Evolutionary conservation across 2,113 vertebrate species (phyloP), one percentile per base, ranked within the genome.

Genomic region (Copsychus sechellarum): DNA sequence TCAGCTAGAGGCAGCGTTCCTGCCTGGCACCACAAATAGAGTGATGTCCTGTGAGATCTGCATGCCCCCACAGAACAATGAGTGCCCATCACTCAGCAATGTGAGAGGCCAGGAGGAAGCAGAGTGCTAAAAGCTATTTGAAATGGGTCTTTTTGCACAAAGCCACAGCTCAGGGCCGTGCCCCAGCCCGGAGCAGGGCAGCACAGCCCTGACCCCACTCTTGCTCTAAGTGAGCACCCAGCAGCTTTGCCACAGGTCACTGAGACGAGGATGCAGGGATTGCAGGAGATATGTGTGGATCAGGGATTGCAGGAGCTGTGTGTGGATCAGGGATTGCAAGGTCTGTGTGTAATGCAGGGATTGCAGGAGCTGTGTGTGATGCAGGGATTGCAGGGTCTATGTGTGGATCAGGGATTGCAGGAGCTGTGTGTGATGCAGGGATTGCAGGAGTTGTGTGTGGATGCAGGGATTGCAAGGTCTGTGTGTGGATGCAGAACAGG

Each of bases 31-130:
- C 1, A 0, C 54, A 65, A 26, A 33, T 12, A 88, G 38, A 36
- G 40, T 10, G 66, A 43, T 3, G 5, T 33, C 6, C 24, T 28
- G 51, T 22, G 34, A 5, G 21, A 60, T n/a, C 22, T 72, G 58
- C 9, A 6, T 28, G 43, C 25, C 60, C 60, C 38, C 66, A 38
- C 13, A 51, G 34, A 66, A 5, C 23, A 29, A 2, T 13, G 33
- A 0, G 0, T 9, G 8, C 24, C 43, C 8, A 43, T 74, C 14
- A 11, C 57, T 3, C 26, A 5, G 47, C 24, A 42, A 21, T 7
- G 33, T 3, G 6, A 4, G 42, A 81, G 29, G 15, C 34, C 38
- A 54, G 57, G 56, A 73, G 28, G 13, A 34, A 33, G 14, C 51
- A 17, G 42, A 29, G 15, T 6, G 25, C 61, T 69, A 17, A 60